Conservation (phyloP, 2,888 invertebrate genomes). For the Drosophila multiciliata region DNA sequence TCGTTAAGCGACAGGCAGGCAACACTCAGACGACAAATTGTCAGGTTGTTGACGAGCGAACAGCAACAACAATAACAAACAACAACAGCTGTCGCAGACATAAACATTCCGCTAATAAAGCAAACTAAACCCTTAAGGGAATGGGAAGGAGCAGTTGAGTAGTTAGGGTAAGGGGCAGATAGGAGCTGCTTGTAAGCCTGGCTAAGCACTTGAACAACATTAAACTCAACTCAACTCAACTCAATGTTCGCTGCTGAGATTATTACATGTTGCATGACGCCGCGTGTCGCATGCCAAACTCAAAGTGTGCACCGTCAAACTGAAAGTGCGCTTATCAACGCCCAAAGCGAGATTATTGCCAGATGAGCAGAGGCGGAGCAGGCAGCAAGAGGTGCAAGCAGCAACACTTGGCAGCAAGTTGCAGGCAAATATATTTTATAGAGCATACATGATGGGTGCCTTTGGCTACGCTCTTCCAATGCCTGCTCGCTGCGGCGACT, state of each 20-base stretch:
- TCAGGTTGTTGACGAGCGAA: slow-evolving; percentile 69
- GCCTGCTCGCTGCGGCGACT: slow-evolving; percentile 42
- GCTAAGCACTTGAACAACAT: slow-evolving; percentile 68
- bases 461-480: slow-evolving; percentile 25
- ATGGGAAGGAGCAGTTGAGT: background rate
- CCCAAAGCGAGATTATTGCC: slow-evolving; percentile 47
- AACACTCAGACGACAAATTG: slow-evolving; percentile 73
- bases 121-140: slow-evolving; percentile 17
- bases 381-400: background rate
- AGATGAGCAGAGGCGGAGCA: slow-evolving; percentile 28
- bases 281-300: slow-evolving; percentile 32
- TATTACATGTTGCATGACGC: slow-evolving; percentile 63
- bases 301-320: slow-evolving; percentile 52
- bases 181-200: slow-evolving; percentile 6
- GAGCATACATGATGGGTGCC: slow-evolving; percentile 64
- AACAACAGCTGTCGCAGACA: slow-evolving; percentile 38
- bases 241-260: slow-evolving; percentile 70
- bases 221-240: slow-evolving; percentile 70
- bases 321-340: slow-evolving; percentile 76
- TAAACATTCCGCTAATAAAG: slow-evolving; percentile 53
- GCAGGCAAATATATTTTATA: slow-evolving; percentile 71
- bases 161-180: background rate
- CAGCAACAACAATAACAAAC: slow-evolving; percentile 10
- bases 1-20: slow-evolving; percentile 55
- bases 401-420: slow-evolving; percentile 39